Evolutionary conservation across 2,113 vertebrate species (phyloP), one percentile per base, ranked within the genome.

Genomic region (Struthio camelus): DNA sequence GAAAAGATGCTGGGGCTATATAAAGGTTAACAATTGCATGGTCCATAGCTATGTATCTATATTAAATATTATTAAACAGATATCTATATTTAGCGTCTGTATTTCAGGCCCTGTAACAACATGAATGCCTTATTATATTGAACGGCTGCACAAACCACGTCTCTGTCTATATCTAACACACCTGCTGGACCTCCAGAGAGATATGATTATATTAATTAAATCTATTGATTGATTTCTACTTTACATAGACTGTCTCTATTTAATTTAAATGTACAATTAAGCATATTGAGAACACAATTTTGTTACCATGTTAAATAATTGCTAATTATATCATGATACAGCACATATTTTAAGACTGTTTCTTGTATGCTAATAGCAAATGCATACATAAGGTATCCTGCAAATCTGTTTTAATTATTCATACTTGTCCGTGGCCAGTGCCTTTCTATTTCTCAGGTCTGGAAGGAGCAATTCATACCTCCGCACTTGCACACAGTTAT

Each of bases 201-300:
- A 71, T 70, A 88, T 87, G 87, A 97, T 94, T 93, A 86, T 83
- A 94, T 95, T 94, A 96, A 96, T 96, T 95, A 94, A 82, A 90
- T 73, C 91, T 95, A 97, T 96, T 95, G 94, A 97, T 93, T 94
- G 82, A 95, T 96, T 95, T 94, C 71, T 93, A 25, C 65, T 95
- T 95, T 90, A 94, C 76, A 23, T 32, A 2, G 67, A 40, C 64
- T 51, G 71, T 38, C 67, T 90, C 56, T 46, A 80, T 94, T 94
- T 93, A 80, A 95, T 96, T 95, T 95, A 94, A 93, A 95, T 95
- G 89, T 71, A 95, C 82, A 95, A 83, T 83, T 84, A 90, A 95
- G 61, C 76, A 80, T 78, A 73, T 67, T 66, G 54, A 88, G 38
- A 67, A 78, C 51, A 83, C 46, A 80, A 24, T 95, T 95, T 94